Evolutionary conservation across 1,140 invertebrate species (phyloP).

Genomic region (Dendroctonus ponderosae): DNA sequence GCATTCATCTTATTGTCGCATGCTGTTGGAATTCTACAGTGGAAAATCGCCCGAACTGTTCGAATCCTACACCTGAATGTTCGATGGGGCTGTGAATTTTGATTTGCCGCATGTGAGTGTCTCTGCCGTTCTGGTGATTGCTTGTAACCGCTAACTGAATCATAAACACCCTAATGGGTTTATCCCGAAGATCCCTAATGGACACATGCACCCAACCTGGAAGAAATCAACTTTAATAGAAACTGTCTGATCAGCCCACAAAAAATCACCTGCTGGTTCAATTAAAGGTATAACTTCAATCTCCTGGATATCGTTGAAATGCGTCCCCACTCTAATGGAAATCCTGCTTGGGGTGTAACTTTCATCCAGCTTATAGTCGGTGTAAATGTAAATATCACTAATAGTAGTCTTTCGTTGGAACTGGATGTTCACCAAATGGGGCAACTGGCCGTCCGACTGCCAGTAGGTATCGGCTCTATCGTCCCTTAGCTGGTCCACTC

Average conservation of each 20-base stretch:
- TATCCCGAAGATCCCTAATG: conserved; percentile 84
- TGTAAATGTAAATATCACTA: conserved; percentile 93
- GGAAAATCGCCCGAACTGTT: conserved; percentile 74
- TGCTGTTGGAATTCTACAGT: conserved; percentile 81
- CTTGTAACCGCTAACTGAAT: conserved; percentile 95
- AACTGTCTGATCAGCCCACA: not conserved
- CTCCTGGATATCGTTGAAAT: conserved; percentile 98
- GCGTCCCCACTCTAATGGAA: conserved; percentile 90
- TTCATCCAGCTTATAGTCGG: conserved; percentile 97
- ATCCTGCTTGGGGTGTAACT: conserved; percentile 97
- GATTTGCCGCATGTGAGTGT: conserved; percentile 97
- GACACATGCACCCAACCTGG: conserved; percentile 92
- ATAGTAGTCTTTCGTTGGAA: conserved; percentile 95
- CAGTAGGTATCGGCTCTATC: conserved; percentile 96
- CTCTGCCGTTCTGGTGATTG: conserved; percentile 98
- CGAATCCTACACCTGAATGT: conserved; percentile 68
- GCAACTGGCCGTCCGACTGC: conserved; percentile 98
- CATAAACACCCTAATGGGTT: conserved; percentile 92
- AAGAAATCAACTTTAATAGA: conserved; percentile 29
- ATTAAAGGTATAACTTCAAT: conserved; percentile 91
- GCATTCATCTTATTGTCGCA: conserved; percentile 69
- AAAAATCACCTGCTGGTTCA: conserved; percentile 73
- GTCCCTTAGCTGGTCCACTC: conserved; percentile 94
- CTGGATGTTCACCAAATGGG: conserved; percentile 97
- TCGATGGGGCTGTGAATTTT: conserved; percentile 93